These are phyloP conservation scores for Hyppa rectilinea DNA, from an alignment of 2,888 invertebrate genomes.

Conservation along the genomic window DNA sequence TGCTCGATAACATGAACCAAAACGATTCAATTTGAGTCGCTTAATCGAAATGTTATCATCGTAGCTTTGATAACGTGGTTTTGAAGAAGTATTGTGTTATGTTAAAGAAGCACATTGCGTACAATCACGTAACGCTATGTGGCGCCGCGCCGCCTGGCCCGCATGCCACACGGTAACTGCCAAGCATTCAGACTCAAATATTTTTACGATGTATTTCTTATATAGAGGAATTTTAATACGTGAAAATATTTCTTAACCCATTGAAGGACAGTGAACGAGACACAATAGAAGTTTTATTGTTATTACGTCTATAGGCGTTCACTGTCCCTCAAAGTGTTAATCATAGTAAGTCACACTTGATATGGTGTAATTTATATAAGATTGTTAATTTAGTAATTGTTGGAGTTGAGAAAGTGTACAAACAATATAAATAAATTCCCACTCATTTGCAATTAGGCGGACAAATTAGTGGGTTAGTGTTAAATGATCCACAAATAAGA, in stretches of 20 bases:
- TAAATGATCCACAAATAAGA: neutral
- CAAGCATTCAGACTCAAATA: constrained; percentile 32
- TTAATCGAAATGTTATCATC: constrained; percentile 80
- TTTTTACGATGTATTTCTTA: constrained; percentile 33
- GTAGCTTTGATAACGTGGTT: constrained; percentile 73
- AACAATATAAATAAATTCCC: constrained; percentile 2
- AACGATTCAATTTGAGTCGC: constrained; percentile 78
- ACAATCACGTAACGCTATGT: constrained; percentile 68
- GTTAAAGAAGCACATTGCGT: constrained; percentile 66
- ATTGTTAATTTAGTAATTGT: constrained; percentile 5
- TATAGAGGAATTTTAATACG: constrained; percentile 32
- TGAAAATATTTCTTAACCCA: constrained; percentile 27
- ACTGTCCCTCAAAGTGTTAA: no score
- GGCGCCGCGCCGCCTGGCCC: constrained; percentile 20
- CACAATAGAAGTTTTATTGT: no score
- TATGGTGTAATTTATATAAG: constrained; percentile 11
- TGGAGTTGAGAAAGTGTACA: constrained; percentile 28
- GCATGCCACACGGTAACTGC: constrained; percentile 18
- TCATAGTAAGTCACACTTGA: constrained; percentile 23
- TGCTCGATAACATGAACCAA: constrained; percentile 72
- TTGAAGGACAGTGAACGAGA: no score
- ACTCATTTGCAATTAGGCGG: constrained; percentile 10
- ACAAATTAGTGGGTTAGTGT: constrained; percentile 13
- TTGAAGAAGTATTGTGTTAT: constrained; percentile 62
- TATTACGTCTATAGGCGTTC: no score